Conservation (phyloP, 2,888 invertebrate genomes). For the Rhogogaster chlorosoma region DNA sequence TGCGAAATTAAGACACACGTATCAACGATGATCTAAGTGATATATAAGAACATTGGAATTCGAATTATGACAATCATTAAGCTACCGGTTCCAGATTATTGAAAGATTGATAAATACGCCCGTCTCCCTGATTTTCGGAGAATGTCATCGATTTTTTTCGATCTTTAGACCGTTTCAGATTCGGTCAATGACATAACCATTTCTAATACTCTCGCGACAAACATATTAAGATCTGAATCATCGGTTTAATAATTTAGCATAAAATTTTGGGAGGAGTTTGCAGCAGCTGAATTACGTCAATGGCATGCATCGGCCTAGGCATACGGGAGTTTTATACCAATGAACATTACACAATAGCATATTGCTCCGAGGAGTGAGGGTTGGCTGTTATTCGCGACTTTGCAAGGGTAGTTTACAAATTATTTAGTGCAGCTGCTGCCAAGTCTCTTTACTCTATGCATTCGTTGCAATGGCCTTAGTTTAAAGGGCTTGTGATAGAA, state of each 20-base stretch:
- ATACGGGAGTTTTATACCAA: background rate
- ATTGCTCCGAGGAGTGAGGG: background rate
- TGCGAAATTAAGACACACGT: background rate
- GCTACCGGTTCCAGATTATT: background rate
- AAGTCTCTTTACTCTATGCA: background rate
- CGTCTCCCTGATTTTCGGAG: background rate
- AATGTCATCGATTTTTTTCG: background rate
- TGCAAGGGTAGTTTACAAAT: slow-evolving; percentile 27
- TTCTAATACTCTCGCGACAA: background rate
- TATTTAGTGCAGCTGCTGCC: background rate
- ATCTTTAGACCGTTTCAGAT: background rate
- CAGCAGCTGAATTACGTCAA: slow-evolving; percentile 1
- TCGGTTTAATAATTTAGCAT: background rate
- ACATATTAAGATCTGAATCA: background rate
- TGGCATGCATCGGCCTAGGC: background rate
- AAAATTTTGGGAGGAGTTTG: background rate
- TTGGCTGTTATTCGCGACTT: background rate
- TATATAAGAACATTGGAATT: no score
- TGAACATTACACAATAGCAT: background rate
- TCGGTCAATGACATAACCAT: background rate
- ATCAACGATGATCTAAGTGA: background rate
- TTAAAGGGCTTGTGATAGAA: background rate
- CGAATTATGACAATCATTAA: background rate
- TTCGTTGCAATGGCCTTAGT: background rate
- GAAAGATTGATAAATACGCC: background rate